Evolutionary conservation across 2,888 invertebrate species (phyloP).

Genomic region (Matsumyia berberina): DNA sequence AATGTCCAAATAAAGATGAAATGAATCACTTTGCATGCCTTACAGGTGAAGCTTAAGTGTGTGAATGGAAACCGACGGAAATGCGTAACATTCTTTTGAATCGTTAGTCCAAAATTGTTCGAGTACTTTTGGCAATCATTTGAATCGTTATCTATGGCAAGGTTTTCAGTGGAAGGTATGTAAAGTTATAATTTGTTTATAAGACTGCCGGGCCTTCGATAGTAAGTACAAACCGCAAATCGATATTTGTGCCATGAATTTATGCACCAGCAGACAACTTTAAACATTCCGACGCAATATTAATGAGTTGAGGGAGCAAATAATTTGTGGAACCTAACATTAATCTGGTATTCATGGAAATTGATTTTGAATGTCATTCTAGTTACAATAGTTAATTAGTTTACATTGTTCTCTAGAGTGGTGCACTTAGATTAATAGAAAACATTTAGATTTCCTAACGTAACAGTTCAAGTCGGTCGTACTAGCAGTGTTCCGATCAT

Average conservation of each 20-base stretch:
- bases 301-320: too few species aligned
- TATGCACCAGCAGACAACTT: too few species aligned
- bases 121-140: conserved; percentile 37
- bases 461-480: too few species aligned
- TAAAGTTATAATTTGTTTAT: conserved; percentile 1
- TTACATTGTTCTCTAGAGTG: too few species aligned
- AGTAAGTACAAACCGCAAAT: background rate
- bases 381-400: too few species aligned
- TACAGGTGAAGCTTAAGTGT: conserved; percentile 35
- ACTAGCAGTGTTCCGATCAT: too few species aligned
- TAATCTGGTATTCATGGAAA: too few species aligned
- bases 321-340: too few species aligned
- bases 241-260: background rate
- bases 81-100: conserved; percentile 62
- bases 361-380: too few species aligned
- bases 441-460: too few species aligned
- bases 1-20: conserved; percentile 37
- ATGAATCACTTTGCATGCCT: conserved; percentile 54
- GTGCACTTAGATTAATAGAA: too few species aligned
- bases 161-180: conserved; percentile 1
- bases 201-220: background rate
- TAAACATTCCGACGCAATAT: too few species aligned
- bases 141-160: conserved; percentile 36
- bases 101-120: conserved; percentile 49
- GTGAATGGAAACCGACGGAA: conserved; percentile 52